Conservation (phyloP, 2,797 vertebrate genomes). For the Myotis daubentonii region DNA sequence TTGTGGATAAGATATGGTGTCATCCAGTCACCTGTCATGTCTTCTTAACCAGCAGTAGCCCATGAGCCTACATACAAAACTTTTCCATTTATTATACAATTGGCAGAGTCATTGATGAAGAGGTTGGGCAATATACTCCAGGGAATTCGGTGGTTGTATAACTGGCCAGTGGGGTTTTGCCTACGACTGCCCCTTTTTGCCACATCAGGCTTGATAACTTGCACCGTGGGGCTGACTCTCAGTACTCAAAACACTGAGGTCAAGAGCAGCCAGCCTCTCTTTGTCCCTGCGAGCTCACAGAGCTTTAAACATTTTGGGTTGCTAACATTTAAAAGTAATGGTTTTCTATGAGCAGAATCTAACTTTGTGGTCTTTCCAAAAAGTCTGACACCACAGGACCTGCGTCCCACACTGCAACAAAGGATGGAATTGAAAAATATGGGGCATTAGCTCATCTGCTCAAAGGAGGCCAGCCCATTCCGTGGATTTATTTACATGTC, state of each 20-base stretch:
- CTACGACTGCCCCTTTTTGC: background rate
- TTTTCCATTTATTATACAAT: background rate
- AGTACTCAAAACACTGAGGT: background rate
- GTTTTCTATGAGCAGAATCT: background rate
- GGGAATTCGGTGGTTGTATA: background rate
- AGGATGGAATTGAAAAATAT: background rate
- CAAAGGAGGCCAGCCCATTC: background rate
- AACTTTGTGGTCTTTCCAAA: background rate
- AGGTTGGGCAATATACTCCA: background rate
- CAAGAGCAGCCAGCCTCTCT: background rate
- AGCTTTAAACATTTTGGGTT: background rate
- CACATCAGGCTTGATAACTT: background rate
- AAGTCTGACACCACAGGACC: background rate
- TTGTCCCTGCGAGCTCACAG: background rate
- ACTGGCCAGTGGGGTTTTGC: background rate
- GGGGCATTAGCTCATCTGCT: background rate
- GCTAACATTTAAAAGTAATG: background rate
- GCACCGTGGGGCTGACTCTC: accelerated
- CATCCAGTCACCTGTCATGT: background rate
- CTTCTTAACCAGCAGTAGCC: background rate
- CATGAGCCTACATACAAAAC: background rate
- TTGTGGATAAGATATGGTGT: background rate
- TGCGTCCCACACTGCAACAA: background rate
- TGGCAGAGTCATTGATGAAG: background rate
- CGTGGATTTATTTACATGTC: background rate